A percentile compares a stretch with the other conserved stretches of the same genome.
These are phyloP conservation scores for Mythimna pallens DNA, from an alignment of 2,888 invertebrate genomes.

Conservation along the genomic window DNA sequence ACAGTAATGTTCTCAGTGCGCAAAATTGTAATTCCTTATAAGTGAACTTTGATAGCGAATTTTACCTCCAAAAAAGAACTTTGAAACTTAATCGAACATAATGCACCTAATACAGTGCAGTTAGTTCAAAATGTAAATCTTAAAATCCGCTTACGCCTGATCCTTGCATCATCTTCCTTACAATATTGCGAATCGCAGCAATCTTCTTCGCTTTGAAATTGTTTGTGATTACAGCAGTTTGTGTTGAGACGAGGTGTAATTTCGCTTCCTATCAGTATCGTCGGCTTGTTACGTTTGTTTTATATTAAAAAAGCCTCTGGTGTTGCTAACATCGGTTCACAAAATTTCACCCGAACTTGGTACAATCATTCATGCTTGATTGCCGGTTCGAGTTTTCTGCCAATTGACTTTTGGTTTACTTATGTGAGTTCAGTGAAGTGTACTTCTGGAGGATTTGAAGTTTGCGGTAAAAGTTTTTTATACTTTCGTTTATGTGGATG, in stretches of 20 bases:
- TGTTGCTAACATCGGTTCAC: slow-evolving; percentile 61
- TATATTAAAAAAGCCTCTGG: slow-evolving; percentile 72
- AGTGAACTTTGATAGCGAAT: not conserved
- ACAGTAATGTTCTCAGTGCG: not conserved
- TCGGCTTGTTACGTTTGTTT: slow-evolving; percentile 69
- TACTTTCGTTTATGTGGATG: slow-evolving; percentile 7
- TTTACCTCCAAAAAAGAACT: not conserved
- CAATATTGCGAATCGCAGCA: slow-evolving; percentile 81
- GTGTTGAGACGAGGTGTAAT: slow-evolving; percentile 79
- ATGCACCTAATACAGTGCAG: not conserved
- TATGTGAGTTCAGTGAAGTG: slow-evolving; percentile 24
- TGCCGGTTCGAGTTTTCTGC: slow-evolving; percentile 26
- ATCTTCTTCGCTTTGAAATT: slow-evolving; percentile 82
- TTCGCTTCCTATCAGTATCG: slow-evolving; percentile 75
- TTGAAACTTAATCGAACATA: not conserved
- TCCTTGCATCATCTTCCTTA: slow-evolving; percentile 53
- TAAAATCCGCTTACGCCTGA: slow-evolving; percentile 30
- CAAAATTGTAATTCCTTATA: not conserved
- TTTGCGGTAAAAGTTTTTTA: slow-evolving; percentile 4
- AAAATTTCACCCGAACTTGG: slow-evolving; percentile 51
- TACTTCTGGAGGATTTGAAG: slow-evolving; percentile 25
- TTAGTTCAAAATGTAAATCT: not conserved
- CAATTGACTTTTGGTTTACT: slow-evolving; percentile 47
- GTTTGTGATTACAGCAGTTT: slow-evolving; percentile 84
- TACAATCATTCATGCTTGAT: slow-evolving; percentile 45